Conservation (phyloP, 2,888 invertebrate species). For the Chorisops tibialis region DNA sequence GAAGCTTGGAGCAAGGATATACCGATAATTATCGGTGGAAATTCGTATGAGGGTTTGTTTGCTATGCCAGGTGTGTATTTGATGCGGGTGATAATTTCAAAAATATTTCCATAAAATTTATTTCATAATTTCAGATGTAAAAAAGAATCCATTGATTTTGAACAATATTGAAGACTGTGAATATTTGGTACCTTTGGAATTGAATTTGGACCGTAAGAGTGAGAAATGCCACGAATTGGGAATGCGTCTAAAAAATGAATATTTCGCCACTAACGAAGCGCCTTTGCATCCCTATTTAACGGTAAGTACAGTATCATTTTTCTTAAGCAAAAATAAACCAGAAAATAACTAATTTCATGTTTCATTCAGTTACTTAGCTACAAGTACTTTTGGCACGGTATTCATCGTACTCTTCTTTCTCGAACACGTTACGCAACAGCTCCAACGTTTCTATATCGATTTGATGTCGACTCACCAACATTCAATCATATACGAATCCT, state of each 20-base stretch:
- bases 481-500: conserved; percentile 32
- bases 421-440: conserved; percentile 41
- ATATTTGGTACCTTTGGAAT: conserved; percentile 44
- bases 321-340: not conserved
- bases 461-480: conserved; percentile 43
- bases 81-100: too few species aligned
- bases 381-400: conserved; percentile 48
- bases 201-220: conserved; percentile 42
- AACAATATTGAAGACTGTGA: conserved; percentile 43
- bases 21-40: conserved; percentile 49
- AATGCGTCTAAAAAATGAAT: conserved; percentile 48
- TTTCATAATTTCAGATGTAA: conserved; percentile 15
- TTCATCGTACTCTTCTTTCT: conserved; percentile 41
- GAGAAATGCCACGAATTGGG: conserved; percentile 44
- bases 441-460: conserved; percentile 49
- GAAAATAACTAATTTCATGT: conserved; percentile 6
- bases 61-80: conserved; percentile 40
- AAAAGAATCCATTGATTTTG: not conserved
- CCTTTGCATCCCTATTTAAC: conserved; percentile 1
- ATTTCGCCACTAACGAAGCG: conserved; percentile 52
- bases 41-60: conserved; percentile 48
- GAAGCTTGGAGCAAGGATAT: conserved; percentile 48
- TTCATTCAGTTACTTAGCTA: conserved; percentile 41
- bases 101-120: too few species aligned
- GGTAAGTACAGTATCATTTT: not conserved